Conservation (phyloP, 2,888 invertebrate genomes). For the Scrobipalpa costella region DNA sequence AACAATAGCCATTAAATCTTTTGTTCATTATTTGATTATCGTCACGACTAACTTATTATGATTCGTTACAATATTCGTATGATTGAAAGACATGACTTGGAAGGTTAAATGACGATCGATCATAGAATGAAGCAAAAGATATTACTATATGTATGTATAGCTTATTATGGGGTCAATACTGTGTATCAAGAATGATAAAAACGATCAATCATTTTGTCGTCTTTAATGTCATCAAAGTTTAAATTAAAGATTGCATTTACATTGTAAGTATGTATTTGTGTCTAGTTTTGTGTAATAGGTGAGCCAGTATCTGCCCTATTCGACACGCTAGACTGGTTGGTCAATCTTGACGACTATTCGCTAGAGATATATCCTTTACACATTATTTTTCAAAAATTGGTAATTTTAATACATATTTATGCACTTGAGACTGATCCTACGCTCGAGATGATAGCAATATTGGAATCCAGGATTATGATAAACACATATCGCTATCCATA, state of each 20-base stretch:
- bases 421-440: background rate
- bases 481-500: slow-evolving; percentile 1
- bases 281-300: background rate
- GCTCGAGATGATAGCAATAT: background rate
- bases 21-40: background rate
- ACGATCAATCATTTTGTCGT: background rate
- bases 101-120: slow-evolving; percentile 9
- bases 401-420: background rate
- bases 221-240: slow-evolving; percentile 1
- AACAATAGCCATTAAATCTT: background rate
- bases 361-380: too few species aligned
- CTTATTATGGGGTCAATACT: background rate
- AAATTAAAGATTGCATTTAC: background rate
- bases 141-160: background rate
- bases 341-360: background rate
- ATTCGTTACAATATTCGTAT: background rate
- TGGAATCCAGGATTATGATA: background rate
- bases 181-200: slow-evolving; percentile 4
- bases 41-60: background rate
- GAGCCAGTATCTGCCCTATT: too few species aligned
- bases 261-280: too few species aligned
- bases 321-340: too few species aligned
- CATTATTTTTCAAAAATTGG: background rate
- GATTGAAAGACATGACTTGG: background rate
- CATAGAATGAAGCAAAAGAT: background rate